A percentile compares a stretch with the other conserved stretches of the same genome.
Evolutionary conservation across 2,113 vertebrate species (phyloP).

Genomic region (Melanotaenia duboulayi): DNA sequence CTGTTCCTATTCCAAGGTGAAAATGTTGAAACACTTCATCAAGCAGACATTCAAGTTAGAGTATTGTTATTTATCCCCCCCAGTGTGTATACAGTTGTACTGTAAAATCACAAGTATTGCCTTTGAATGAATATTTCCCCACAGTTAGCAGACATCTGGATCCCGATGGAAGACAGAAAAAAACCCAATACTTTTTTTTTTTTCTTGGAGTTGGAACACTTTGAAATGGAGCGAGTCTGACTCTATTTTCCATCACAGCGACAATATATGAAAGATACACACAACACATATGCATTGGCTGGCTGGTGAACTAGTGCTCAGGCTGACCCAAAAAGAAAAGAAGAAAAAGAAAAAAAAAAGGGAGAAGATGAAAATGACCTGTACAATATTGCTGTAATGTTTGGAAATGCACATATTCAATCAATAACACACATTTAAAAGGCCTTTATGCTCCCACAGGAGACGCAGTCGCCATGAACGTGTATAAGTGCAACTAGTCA

Average conservation of each 20-base stretch:
- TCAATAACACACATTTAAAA: constrained; percentile 72
- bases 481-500: constrained; percentile 64
- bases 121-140: constrained; percentile 65
- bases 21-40: constrained; percentile 51
- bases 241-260: constrained; percentile 66
- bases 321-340: constrained; percentile 56
- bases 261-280: constrained; percentile 40
- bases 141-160: constrained; percentile 60
- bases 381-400: constrained; percentile 84
- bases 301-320: constrained; percentile 83
- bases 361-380: constrained; percentile 66
- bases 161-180: constrained; percentile 71
- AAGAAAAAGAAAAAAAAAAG: constrained; percentile 48
- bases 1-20: constrained; percentile 59
- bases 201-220: constrained; percentile 20
- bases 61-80: constrained; percentile 36
- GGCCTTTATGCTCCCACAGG: constrained; percentile 70
- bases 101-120: constrained; percentile 75
- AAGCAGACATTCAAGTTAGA: constrained; percentile 80
- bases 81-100: constrained; percentile 62
- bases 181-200: constrained; percentile 4
- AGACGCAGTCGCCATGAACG: constrained; percentile 52
- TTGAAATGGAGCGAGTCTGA: constrained; percentile 74
- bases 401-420: constrained; percentile 66
- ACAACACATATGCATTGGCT: constrained; percentile 44